Percentiles rank a stretch among this genome's conserved stretches.
Conservation (phyloP, 2,888 invertebrate genomes). For the Mythimna impura region DNA sequence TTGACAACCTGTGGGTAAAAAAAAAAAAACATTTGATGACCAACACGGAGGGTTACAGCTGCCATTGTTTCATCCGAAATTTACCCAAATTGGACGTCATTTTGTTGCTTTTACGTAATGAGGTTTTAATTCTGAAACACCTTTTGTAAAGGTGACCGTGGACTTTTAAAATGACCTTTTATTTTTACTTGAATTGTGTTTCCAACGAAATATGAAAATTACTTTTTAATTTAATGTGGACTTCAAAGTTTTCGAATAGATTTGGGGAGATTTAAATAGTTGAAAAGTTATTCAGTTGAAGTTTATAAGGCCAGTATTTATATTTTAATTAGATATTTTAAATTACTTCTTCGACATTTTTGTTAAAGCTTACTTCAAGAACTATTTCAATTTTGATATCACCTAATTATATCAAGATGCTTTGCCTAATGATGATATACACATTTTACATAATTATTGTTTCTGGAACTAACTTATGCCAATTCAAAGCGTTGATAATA, state of each 20-base stretch:
- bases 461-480: neutral
- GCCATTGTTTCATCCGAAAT: slow-evolving; percentile 69
- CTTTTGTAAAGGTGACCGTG: slow-evolving; percentile 64
- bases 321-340: slow-evolving; percentile 21
- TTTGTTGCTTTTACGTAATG: slow-evolving; percentile 69
- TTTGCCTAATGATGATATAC: neutral
- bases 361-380: neutral
- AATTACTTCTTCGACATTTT: slow-evolving; percentile 28
- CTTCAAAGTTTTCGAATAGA: slow-evolving; percentile 35
- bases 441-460: neutral
- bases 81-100: slow-evolving; percentile 67
- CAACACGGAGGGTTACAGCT: slow-evolving; percentile 64
- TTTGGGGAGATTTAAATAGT: slow-evolving; percentile 42
- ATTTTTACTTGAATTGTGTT: slow-evolving; percentile 48
- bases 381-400: neutral
- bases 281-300: slow-evolving; percentile 28
- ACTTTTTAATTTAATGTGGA: slow-evolving; percentile 50
- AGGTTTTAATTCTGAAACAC: slow-evolving; percentile 71
- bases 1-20: slow-evolving; percentile 26
- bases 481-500: slow-evolving; percentile 9
- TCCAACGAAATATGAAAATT: slow-evolving; percentile 48
- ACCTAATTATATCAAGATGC: neutral
- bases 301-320: slow-evolving; percentile 21
- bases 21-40: slow-evolving; percentile 46
- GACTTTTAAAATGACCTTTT: slow-evolving; percentile 46